phyloP scores from a whole-genome alignment of 2,888 invertebrate species.

The Pyrgus malvae region DNA sequence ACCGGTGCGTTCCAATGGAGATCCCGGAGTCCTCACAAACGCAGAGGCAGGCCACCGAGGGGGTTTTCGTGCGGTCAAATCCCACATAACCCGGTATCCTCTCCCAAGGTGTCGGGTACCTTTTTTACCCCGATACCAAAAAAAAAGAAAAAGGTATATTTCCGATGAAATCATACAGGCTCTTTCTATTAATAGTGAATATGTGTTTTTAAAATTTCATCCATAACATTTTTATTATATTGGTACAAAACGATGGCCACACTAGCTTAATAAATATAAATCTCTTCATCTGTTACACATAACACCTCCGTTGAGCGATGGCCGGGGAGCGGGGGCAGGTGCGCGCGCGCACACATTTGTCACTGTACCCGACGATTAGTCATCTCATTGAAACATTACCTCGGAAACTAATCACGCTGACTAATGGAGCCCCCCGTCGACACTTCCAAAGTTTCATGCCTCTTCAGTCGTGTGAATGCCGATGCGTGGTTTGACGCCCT shows the following conservation, averaged over 20 bases:
- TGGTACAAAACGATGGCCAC: constrained; percentile 45
- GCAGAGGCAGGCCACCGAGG: too few species aligned
- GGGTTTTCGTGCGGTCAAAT: too few species aligned
- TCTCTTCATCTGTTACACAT: constrained; percentile 72
- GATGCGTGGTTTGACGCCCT: constrained; percentile 46
- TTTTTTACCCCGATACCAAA: too few species aligned
- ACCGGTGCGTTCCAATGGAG: too few species aligned
- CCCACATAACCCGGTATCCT: too few species aligned
- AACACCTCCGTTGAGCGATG: constrained; percentile 69
- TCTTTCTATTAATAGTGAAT: too few species aligned
- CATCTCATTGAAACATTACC: constrained; percentile 81
- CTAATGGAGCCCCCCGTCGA: constrained; percentile 81
- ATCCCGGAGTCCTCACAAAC: too few species aligned
- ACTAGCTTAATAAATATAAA: constrained; percentile 73
- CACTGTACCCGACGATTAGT: constrained; percentile 79
- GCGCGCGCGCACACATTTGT: constrained; percentile 78
- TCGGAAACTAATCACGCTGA: constrained; percentile 78
- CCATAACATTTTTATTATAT: too few species aligned
- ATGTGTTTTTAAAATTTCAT: too few species aligned
- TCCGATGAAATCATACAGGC: too few species aligned
- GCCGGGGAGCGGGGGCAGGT: constrained; percentile 66
- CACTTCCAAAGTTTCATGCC: constrained; percentile 76
- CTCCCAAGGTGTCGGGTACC: too few species aligned
- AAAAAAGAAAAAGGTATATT: too few species aligned
- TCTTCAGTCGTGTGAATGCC: constrained; percentile 38